phyloP scores from a whole-genome alignment of 2,113 vertebrate genomes.

The Silurus glanis region DNA sequence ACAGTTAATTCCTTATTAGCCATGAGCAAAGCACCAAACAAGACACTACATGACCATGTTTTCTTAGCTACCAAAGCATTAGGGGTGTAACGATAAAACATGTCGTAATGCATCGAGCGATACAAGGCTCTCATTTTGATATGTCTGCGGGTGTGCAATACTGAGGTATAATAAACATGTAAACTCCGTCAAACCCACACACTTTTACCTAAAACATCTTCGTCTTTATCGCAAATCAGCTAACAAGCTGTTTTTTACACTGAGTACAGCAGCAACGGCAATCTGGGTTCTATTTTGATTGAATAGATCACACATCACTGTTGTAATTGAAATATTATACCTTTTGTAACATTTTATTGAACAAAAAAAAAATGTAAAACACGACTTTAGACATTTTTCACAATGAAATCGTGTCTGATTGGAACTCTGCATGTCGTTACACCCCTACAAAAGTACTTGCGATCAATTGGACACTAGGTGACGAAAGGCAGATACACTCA shows the following conservation, averaged over 20 bases:
- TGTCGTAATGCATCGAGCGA: neutral
- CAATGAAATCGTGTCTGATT: neutral
- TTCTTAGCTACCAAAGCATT: constrained; percentile 41
- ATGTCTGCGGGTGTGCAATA: neutral
- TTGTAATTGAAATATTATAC: neutral
- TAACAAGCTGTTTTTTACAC: neutral
- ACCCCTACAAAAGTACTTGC: neutral
- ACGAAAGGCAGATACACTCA: constrained; percentile 6
- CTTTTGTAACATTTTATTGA: neutral
- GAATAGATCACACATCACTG: neutral
- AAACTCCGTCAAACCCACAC: neutral
- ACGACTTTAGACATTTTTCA: neutral
- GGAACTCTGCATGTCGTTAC: neutral
- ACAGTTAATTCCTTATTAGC: constrained; percentile 1
- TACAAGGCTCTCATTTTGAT: neutral
- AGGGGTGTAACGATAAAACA: constrained; percentile 17
- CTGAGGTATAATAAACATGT: neutral
- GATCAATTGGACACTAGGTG: neutral
- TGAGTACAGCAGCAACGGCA: neutral
- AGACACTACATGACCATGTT: constrained; percentile 18
- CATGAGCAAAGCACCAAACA: constrained; percentile 33
- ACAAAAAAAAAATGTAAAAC: neutral
- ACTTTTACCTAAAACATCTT: neutral
- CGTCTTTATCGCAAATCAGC: neutral
- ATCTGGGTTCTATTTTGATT: too few relatives aligned